Conservation (phyloP, 2,888 invertebrate species). For the Griposia aprilina region DNA sequence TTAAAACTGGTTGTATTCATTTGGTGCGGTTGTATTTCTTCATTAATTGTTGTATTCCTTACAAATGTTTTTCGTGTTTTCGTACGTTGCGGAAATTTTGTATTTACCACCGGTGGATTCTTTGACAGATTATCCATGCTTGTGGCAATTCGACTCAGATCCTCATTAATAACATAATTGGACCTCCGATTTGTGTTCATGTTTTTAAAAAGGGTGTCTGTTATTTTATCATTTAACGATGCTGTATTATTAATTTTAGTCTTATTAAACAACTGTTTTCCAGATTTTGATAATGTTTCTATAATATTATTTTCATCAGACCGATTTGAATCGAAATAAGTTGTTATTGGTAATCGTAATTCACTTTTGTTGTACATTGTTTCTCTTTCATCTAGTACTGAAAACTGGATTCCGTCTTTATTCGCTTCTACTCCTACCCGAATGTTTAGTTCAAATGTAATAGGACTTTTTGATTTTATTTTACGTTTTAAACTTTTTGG, state of each 20-base stretch:
- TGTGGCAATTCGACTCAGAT: neutral
- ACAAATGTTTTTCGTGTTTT: neutral
- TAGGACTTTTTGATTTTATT: slow-evolving; percentile 21
- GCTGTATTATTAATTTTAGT: neutral
- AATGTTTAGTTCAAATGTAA: slow-evolving; percentile 49
- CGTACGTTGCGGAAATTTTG: neutral
- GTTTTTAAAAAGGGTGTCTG: neutral
- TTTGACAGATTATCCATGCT: slow-evolving; percentile 13
- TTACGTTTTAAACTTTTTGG: neutral
- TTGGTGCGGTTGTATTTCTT: neutral
- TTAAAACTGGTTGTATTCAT: slow-evolving; percentile 7
- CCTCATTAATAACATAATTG: slow-evolving; percentile 3
- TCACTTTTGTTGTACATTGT: slow-evolving; percentile 16
- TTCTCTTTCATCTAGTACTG: slow-evolving; percentile 36
- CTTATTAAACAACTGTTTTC: neutral
- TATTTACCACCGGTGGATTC: neutral
- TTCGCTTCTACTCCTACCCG: slow-evolving; percentile 50
- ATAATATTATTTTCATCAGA: neutral
- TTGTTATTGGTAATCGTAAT: neutral
- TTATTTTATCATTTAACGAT: neutral
- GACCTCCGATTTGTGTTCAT: slow-evolving; percentile 30
- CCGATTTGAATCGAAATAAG: neutral
- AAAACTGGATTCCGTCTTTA: slow-evolving; percentile 50
- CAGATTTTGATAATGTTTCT: neutral
- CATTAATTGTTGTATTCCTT: neutral